phyloP scores from a whole-genome alignment of 2,888 invertebrate genomes.

The Selenia dentaria region DNA sequence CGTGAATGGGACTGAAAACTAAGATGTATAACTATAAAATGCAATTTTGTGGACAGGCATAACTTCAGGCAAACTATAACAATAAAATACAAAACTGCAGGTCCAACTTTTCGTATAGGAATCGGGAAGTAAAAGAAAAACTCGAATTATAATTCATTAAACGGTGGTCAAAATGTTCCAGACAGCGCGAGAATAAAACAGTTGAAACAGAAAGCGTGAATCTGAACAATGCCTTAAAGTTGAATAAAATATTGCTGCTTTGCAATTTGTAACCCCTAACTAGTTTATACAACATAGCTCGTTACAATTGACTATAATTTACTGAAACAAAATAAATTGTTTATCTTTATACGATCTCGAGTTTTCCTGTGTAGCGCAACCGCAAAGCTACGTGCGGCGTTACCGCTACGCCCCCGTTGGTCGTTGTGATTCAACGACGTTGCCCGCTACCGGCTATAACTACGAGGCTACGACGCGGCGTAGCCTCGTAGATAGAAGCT shows the following conservation, averaged over 20 bases:
- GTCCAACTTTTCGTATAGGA: conserved; percentile 1
- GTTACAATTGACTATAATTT: conserved; percentile 11
- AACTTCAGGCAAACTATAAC: no score
- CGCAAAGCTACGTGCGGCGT: conserved; percentile 20
- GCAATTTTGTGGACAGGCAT: no score
- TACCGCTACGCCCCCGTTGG: conserved; percentile 13
- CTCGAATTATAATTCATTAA: conserved; percentile 7
- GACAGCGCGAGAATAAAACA: conserved; percentile 6
- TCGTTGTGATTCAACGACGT: conserved; percentile 8
- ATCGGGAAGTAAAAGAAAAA: conserved; percentile 7
- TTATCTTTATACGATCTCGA: conserved; percentile 23
- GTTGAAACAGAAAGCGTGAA: conserved; percentile 10
- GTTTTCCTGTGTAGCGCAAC: conserved; percentile 18
- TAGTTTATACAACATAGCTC: conserved; percentile 4
- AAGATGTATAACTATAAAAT: no score
- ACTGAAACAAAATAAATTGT: conserved; percentile 23
- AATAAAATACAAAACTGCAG: no score
- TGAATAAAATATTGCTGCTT: conserved; percentile 7
- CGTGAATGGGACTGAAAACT: no score
- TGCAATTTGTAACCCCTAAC: conserved; percentile 4
- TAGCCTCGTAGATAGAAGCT: conserved; percentile 1
- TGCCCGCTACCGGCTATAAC: conserved; percentile 1
- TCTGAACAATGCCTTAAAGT: conserved; percentile 10
- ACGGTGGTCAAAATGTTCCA: conserved; percentile 1
- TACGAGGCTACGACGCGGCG: not conserved